Evolutionary conservation across 2,888 invertebrate genomes (phyloP), one percentile per base, ranked within the genome.

Genomic region (Drosophila peninsularis): DNA sequence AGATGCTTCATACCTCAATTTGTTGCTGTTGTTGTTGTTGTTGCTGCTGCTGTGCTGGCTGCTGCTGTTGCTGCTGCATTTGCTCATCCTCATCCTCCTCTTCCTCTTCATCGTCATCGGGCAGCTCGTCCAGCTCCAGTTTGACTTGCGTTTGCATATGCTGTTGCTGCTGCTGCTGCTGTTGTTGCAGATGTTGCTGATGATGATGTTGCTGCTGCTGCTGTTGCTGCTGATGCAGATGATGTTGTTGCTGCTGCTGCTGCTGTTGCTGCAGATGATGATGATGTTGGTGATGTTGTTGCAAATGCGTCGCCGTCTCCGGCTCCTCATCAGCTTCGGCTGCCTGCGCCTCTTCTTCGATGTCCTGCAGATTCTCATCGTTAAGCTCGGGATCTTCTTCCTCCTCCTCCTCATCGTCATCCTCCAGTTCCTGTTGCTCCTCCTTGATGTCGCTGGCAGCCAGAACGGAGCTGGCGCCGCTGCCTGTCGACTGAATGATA

Each of bases 371-470:
- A 62, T 91, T 91, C 62, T 90, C 91, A 78, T 90, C 90, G 47
- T 92, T 90, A 6, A 92, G 66, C 61, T 91, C 91, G 0, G 91
- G 91, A 78, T 91, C 90, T 21, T 91, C 91, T 42, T 91, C 90
- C 27, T 89, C 81, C 11, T 82, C 42, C 21, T 44, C 44, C 14
- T 42, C 70, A 10, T 89, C 81, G 5, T 82, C 70, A n/a, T 62
- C 70, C 11, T 84, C 86, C 30, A 79, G 80, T 13, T 90, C 86
- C 21, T 73, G 74, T 14, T 77, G 75, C 36, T 89, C 76, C 50
- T 76, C 77, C 34, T 76, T 76, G 36, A 76, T 76, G 9, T 80
- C 76, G 10, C 68, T 56, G 52, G 84, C 63, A 2, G 66, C 41
- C 34, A 66, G 19, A 11, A 71, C 55, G 5, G 70, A 52, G 39